Evolutionary conservation across 2,797 vertebrate genomes (phyloP), one percentile per base, ranked within the genome.

Genomic region (Pelodytes ibericus): DNA sequence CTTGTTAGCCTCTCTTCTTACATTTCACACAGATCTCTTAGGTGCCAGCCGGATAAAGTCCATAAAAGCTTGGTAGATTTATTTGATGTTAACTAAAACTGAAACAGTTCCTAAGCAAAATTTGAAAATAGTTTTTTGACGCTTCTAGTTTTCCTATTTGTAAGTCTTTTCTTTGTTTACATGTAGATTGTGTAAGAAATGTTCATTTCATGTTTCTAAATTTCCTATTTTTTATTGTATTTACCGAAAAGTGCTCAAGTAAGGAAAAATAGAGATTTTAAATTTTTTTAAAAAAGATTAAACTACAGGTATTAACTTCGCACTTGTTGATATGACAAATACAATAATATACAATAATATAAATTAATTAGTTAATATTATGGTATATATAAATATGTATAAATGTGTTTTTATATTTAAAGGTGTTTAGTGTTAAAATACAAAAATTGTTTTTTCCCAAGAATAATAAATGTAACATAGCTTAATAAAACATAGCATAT

Each of bases 21-120:
- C 56, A 58, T 58, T 58, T 58, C 56, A 58, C 10, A 58, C 56
- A 58, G 56, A 58, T 58, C 56, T 58, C 56, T 58, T 26, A 58
- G 56, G 56, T 58, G 56, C 25, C 56, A 58, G 26, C 49, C 20
- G 49, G 25, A 29, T 58, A 3, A 58, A 58, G 24, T 27, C 56
- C 56, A 58, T 26, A 29, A 58, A 58, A 60, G 27, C 27, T 29
- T 29, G 31, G 27, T 16, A 31, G 29, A 60, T 60, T n/a, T 33
- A 60, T 31, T 60, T 30, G 9, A 60, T 31, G 58, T 60, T 60
- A 60, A 60, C 49, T 27, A 6, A 7, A 25, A 16, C n/a, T 22
- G 56, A 58, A 58, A 27, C 5, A 27, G 26, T 11, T 53, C 49
- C 22, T 53, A 20, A 44, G 8, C 22, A 53, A 53, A 53, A 53